Base-by-base conservation (phyloP, 2,888 invertebrate genomes). In the Choristoneura rosaceana region DNA sequence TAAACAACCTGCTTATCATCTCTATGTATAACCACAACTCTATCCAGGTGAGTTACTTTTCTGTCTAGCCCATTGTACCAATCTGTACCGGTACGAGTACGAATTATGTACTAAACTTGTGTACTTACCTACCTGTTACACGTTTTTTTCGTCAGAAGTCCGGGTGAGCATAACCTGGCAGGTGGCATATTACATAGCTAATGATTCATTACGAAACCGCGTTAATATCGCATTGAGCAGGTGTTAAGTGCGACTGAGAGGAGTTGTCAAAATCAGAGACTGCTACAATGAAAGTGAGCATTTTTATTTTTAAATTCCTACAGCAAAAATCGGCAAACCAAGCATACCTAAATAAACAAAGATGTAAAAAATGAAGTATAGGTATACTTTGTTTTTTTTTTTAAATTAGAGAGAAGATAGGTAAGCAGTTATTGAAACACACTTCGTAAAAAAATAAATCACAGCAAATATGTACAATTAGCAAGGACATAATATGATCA, bases 201-300 rank as follows among this genome's bases (percentile, higher is more conserved):
- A 62, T 77, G 76, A 75, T 70, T 76, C 68, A 66, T 64, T 75
- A 76, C 76, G 79, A 78, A 78, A 76, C 69, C 69, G 63, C 64
- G 75, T 63, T 73, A 81, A 81, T 81, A 82, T 80, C 82, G 80
- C 81, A 79, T 76, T 84, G 83, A 85, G 74, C 85, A 85, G 84
- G 84, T 87, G 88, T 79, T 81, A 86, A 84, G 77, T 74, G 79
- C 71, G 55, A 80, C 74, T 80, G 86, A 87, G 80, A 85, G 84
- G 85, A 80, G 78, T 76, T 78, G 85, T 81, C 83, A 80, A 81
- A 80, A 79, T 76, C 75, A 76, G 79, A 76, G 76, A 74, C 78
- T 74, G 74, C 66, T 70, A 75, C 75, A 75, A 81, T 82, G 79
- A 77, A 69, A 74, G 87, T 87, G 75, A 87, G 87, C 33, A 34